These are phyloP conservation scores for Lepisosteus oculatus DNA, from an alignment of 2,113 vertebrate genomes.

Conservation along the genomic window DNA sequence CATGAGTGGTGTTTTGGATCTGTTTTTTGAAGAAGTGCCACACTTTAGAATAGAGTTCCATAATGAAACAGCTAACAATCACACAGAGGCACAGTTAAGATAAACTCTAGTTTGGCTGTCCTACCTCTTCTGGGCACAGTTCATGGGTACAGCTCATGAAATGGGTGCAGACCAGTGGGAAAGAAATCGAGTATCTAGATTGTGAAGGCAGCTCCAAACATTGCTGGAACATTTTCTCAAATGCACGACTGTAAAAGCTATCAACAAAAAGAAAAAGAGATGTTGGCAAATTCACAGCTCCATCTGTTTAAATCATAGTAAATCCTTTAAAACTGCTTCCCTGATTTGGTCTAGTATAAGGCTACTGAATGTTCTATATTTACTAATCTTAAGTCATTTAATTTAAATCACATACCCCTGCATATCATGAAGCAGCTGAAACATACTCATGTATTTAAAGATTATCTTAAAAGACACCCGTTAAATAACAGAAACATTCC, in stretches of 20 bases:
- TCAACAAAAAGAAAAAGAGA: conserved; percentile 31
- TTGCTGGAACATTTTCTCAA: conserved; percentile 99
- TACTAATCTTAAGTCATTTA: too few relatives aligned
- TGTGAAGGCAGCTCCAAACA: conserved; percentile 97
- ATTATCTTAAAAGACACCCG: too few relatives aligned
- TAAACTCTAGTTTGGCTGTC: not conserved
- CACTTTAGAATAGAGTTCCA: not conserved
- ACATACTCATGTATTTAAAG: too few relatives aligned
- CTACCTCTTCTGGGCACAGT: conserved; percentile 96
- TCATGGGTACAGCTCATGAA: conserved; percentile 99
- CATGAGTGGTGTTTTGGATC: too few relatives aligned
- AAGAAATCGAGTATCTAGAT: conserved; percentile 94
- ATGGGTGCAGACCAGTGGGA: conserved; percentile 95
- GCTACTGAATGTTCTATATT: too few relatives aligned
- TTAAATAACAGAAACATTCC: too few relatives aligned
- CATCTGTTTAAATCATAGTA: conserved; percentile 31
- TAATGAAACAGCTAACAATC: not conserved
- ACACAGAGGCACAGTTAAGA: too few relatives aligned
- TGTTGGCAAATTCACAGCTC: not conserved
- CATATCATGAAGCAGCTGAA: too few relatives aligned
- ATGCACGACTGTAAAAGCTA: conserved; percentile 97
- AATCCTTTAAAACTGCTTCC: conserved; percentile 19
- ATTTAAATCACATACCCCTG: too few relatives aligned
- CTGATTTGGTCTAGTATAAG: too few relatives aligned
- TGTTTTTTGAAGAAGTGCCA: too few relatives aligned